Base-by-base conservation (phyloP, 1,140 invertebrate genomes). In the Micrasema minimum region DNA sequence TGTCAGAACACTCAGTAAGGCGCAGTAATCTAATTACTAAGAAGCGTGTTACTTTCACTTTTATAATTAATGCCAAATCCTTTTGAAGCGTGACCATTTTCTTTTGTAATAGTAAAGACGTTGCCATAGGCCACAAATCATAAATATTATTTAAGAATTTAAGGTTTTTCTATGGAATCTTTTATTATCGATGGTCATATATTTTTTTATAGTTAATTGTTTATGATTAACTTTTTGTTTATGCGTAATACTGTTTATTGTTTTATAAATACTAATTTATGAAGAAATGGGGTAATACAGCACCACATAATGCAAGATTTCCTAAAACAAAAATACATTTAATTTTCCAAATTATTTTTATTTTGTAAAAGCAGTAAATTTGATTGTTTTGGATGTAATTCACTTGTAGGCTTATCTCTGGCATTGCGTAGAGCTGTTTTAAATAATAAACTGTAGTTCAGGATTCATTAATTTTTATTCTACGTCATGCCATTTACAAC, bases 381-480 rank as follows among this genome's bases (percentile, higher is more conserved):
- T n/a, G n/a, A n/a, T n/a, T n/a, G n/a, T n/a, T n/a, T n/a, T n/a
- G n/a, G n/a, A n/a, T 20, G 9, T 14, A 68, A 23, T 18, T 45
- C 12, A 2, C 16, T 23, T 45, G 41, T 43, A 55, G 38, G 57
- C n/a, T 43, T 43, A 18, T 45, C 72, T 75, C 73, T 67, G 70
- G 73, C 73, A 75, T 75, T 75, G 73, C 73, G 57, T 69, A 72
- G 73, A 72, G 73, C 73, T 75, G 73, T 75, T 72, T 75, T 55
- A 75, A 75, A 75, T 75, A 75, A 75, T 65, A 74, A 69, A 75
- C 69, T 57, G 57, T 48, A 62, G 57, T 68, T 75, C 59, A 46
- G 66, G 53, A 75, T 75, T 72, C 61, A 75, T 61, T 69, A 45
- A 68, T 14, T 57, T 75, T 75, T 75, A 75, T 75, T 75, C 73